Percentiles rank a stretch among this genome's conserved stretches.
Evolutionary conservation across 2,888 invertebrate genomes (phyloP).

Genomic region (Drosophila recens): DNA sequence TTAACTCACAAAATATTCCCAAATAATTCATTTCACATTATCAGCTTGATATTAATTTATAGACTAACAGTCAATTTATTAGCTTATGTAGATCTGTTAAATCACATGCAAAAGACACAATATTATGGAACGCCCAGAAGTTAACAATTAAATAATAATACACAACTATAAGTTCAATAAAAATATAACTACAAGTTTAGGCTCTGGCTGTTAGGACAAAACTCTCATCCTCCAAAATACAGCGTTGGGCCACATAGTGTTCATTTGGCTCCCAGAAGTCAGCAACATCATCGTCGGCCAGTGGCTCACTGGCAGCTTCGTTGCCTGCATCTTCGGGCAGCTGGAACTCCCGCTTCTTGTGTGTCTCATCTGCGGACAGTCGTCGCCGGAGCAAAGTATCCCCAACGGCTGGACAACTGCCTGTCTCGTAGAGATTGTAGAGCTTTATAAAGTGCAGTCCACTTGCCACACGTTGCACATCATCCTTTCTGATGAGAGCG

Average conservation of each 20-base stretch:
- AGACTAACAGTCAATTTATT: conserved; percentile 51
- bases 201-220: conserved; percentile 75
- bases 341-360: conserved; percentile 60
- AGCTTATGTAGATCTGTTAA: conserved; percentile 48
- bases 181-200: conserved; percentile 41
- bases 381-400: conserved; percentile 41
- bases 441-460: conserved; percentile 84
- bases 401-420: conserved; percentile 76
- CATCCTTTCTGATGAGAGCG: conserved; percentile 76
- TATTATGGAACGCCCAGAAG: conserved; percentile 44
- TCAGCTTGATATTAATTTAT: conserved; percentile 8
- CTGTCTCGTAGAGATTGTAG: conserved; percentile 83
- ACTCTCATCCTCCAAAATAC: conserved; percentile 83
- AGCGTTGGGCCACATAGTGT: conserved; percentile 82
- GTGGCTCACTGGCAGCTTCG: conserved; percentile 58
- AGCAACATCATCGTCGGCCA: conserved; percentile 77
- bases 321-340: conserved; percentile 48
- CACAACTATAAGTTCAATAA: conserved; percentile 26
- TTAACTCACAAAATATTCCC: too few relatives aligned
- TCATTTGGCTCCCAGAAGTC: conserved; percentile 84
- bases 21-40: not conserved
- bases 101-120: conserved; percentile 57
- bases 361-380: conserved; percentile 24
- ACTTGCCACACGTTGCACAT: conserved; percentile 66
- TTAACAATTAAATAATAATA: conserved; percentile 27